These are phyloP conservation scores for Drosophila gaucha DNA, from an alignment of 2,888 invertebrate species.

Conservation along the genomic window DNA sequence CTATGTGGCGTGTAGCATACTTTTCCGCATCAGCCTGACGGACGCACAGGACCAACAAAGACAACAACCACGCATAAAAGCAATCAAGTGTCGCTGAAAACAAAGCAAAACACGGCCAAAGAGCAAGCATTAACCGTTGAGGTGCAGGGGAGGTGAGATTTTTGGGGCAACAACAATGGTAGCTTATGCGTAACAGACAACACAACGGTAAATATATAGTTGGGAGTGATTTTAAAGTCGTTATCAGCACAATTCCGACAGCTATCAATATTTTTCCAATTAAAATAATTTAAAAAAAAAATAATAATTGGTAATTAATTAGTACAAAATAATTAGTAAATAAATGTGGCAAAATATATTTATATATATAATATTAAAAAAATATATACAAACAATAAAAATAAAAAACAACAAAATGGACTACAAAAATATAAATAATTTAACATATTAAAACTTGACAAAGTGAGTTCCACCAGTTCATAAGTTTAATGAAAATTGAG, in stretches of 20 bases:
- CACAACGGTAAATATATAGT: constrained; percentile 44
- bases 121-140: constrained; percentile 25
- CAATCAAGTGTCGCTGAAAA: constrained; percentile 74
- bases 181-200: constrained; percentile 53
- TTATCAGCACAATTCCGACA: constrained; percentile 22
- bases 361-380: too few relatives aligned
- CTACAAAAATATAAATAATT: too few relatives aligned
- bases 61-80: constrained; percentile 40
- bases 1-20: constrained; percentile 68
- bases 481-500: too few relatives aligned
- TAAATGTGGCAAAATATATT: neutral
- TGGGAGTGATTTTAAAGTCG: constrained; percentile 8
- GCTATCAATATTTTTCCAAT: neutral
- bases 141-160: neutral
- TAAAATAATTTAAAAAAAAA: neutral
- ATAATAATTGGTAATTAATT: neutral
- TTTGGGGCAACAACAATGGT: constrained; percentile 10
- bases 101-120: constrained; percentile 63
- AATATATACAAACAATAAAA: too few relatives aligned
- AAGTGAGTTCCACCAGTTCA: too few relatives aligned
- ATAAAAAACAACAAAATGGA: too few relatives aligned
- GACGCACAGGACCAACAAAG: constrained; percentile 31
- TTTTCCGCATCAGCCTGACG: constrained; percentile 52
- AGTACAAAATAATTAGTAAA: neutral
- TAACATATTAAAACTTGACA: too few relatives aligned